Evolutionary conservation across 2,113 vertebrate species (phyloP).

Genomic region (Pelecanoides urinatrix): DNA sequence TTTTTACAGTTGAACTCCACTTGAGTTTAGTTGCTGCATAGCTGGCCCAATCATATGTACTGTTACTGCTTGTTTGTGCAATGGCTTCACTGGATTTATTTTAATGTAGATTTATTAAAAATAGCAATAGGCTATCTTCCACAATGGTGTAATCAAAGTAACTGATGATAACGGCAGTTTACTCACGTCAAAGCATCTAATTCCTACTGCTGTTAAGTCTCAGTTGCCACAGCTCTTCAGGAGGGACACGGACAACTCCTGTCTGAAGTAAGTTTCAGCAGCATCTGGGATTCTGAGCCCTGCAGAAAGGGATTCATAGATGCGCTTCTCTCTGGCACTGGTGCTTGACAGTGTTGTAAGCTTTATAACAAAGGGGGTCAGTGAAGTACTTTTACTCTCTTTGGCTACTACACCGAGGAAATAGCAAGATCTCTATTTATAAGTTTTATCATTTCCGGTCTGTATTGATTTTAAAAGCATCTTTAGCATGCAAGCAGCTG

Average conservation of each 20-base stretch:
- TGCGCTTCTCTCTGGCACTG: not conserved
- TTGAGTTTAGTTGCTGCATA: not conserved
- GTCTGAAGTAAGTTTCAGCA: not conserved
- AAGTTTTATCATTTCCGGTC: not conserved
- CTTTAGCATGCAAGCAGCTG: not conserved
- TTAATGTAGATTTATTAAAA: not conserved
- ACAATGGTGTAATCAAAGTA: not conserved
- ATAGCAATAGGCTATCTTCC: not conserved
- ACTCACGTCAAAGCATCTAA: not conserved
- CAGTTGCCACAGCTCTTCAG: not conserved
- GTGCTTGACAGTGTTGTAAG: not conserved
- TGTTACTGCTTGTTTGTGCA: not conserved
- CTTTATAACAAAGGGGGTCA: not conserved
- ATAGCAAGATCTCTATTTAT: not conserved
- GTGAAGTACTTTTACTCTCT: not conserved
- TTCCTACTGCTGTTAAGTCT: not conserved
- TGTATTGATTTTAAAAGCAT: conserved; percentile 14
- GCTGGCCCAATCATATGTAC: not conserved
- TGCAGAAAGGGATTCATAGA: not conserved
- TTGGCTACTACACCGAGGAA: not conserved
- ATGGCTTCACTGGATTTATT: not conserved
- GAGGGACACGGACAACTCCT: not conserved
- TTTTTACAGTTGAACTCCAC: not conserved
- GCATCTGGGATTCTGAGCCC: not conserved
- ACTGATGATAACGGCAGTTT: not conserved